These are phyloP conservation scores for Neodon shergylaensis DNA, from an alignment of 2,113 vertebrate genomes.

Conservation along the genomic window DNA sequence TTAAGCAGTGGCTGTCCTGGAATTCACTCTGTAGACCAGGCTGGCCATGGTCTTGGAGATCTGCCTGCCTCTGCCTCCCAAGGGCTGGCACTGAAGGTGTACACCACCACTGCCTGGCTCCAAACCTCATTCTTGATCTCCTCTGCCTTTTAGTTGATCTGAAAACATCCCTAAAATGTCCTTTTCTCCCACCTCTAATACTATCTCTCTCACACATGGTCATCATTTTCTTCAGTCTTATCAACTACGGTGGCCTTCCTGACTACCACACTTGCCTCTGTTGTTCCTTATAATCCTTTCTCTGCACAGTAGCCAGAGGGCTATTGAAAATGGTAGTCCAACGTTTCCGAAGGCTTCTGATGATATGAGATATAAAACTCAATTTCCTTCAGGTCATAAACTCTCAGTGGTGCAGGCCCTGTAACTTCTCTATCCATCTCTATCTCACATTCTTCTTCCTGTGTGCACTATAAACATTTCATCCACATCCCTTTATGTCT, in stretches of 20 bases:
- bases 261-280: not conserved
- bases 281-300: not conserved
- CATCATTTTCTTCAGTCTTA: not conserved
- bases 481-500: not conserved
- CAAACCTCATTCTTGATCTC: not conserved
- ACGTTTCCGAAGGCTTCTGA: constrained; percentile 14
- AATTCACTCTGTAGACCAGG: not conserved
- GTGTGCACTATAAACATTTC: not conserved
- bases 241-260: not conserved
- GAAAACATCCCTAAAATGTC: not conserved
- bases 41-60: not conserved
- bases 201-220: fast-evolving
- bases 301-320: not conserved
- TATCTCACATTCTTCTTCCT: not conserved
- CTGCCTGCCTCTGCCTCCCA: not conserved
- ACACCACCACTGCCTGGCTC: not conserved
- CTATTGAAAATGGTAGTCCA: not conserved
- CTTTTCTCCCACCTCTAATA: not conserved
- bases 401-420: not conserved
- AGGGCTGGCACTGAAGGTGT: not conserved
- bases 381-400: not conserved
- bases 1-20: not conserved
- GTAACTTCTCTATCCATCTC: not conserved
- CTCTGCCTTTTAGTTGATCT: not conserved
- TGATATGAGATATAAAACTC: not conserved